These are phyloP conservation scores for Panulirus ornatus DNA, from an alignment of 1,140 invertebrate species.

Conservation along the genomic window DNA sequence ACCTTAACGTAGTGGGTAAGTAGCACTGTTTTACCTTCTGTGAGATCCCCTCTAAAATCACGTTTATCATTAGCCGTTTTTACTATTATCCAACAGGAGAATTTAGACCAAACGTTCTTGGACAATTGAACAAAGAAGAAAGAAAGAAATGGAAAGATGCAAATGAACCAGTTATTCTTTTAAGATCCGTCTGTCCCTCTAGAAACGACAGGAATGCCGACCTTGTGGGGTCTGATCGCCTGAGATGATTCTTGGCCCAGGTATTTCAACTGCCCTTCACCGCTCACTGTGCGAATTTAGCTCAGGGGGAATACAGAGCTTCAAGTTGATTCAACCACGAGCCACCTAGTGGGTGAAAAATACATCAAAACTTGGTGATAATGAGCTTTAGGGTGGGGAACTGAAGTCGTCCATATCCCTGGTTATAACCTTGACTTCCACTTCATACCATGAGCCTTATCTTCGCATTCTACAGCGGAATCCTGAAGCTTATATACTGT, in stretches of 20 bases:
- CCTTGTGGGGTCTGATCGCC: background rate
- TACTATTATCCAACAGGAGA: slow-evolving; percentile 15
- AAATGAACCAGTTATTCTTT: background rate
- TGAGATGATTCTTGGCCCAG: background rate
- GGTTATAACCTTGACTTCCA: background rate
- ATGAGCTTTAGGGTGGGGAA: slow-evolving; percentile 36
- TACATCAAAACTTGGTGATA: slow-evolving; percentile 53
- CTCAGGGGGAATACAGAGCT: background rate
- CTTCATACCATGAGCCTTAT: background rate
- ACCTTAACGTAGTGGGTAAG: no score
- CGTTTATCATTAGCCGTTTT: slow-evolving; percentile 24
- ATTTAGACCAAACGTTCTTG: no score
- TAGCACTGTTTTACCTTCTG: no score
- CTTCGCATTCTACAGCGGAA: background rate
- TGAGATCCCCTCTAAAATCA: background rate
- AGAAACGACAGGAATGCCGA: background rate
- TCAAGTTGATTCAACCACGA: slow-evolving; percentile 26
- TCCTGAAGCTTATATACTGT: background rate
- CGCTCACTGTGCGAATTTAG: background rate
- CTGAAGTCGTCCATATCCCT: background rate
- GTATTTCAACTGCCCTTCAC: background rate
- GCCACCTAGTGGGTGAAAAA: slow-evolving; percentile 60
- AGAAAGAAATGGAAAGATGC: background rate
- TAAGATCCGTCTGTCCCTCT: background rate
- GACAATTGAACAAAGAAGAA: no score